Evolutionary conservation across 1,140 invertebrate genomes (phyloP), one percentile per base, ranked within the genome.

Genomic region (Drosophila lowei): DNA sequence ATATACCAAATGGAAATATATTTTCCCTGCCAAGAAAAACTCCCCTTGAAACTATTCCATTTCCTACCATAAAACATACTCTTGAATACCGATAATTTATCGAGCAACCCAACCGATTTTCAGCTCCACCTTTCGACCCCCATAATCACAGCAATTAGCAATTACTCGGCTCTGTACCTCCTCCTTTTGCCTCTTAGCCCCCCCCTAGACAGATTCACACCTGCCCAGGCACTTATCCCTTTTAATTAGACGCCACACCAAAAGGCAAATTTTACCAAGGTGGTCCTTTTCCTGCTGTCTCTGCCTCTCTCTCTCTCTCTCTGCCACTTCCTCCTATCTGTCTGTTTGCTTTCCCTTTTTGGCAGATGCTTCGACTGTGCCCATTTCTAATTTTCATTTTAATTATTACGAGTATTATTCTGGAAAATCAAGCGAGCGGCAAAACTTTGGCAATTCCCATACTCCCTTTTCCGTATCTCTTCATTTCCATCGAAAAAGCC

Each of bases 401-500:
- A 86, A 86, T 86, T 86, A 86, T 86, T 81, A 77, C 81, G 60
- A 80, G 68, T 80, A 86, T 86, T 88, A 81, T 86, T 77, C 78
- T 67, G 74, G 34, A 68, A 81, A 86, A 75, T 81, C 81, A 86
- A 81, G 81, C 84, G 68, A 77, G 77, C 74, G 77, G 77, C 73
- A 85, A 77, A 38, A 76, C 60, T 88, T 81, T 61, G 68, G 42
- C 46, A 63, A 54, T 66, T 62, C 63, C 59, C 70, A 48, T 18
- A 30, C 25, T 38, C 15, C 41, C 34, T 13, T 38, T 38, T 38
- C 34, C 3, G 34, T 38, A 38, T 38, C 34, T 18, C 34, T 28
- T 6, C 15, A 9, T 3, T 38, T n/a, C 7, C 55, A 46, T 18
- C 43, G 53, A 56, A 48, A 47, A 28, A 64, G 59, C 49, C 57